phyloP scores from a whole-genome alignment of 2,888 invertebrate species.

The Ichneumoninae sp. region DNA sequence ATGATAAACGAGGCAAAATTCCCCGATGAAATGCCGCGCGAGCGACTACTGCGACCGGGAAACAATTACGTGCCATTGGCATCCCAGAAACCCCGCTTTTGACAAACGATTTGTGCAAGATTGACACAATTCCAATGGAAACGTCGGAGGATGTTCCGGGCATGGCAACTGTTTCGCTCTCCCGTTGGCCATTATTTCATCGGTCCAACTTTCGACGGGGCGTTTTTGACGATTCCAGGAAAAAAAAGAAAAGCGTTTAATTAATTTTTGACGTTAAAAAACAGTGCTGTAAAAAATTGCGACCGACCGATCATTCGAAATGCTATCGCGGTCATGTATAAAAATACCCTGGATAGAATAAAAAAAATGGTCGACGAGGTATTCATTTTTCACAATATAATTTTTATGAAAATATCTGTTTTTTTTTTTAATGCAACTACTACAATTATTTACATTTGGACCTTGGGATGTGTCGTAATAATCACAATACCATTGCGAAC shows the following conservation, averaged over 20 bases:
- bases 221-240: not conserved
- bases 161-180: not conserved
- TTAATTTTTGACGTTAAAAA: too few species aligned
- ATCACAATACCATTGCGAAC: not conserved
- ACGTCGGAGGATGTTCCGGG: not conserved
- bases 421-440: not conserved
- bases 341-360: too few species aligned
- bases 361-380: too few species aligned
- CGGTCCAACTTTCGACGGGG: not conserved
- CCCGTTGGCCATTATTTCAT: not conserved
- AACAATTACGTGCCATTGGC: slow-evolving; percentile 49
- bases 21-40: slow-evolving; percentile 36
- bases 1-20: slow-evolving; percentile 59
- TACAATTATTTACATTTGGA: not conserved
- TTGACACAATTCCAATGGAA: not conserved
- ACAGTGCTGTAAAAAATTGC: too few species aligned
- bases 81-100: slow-evolving; percentile 16
- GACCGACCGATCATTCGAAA: too few species aligned
- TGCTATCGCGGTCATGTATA: too few species aligned
- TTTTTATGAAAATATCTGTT: too few species aligned
- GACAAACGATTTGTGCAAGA: slow-evolving; percentile 26
- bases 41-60: slow-evolving; percentile 45
- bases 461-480: not conserved
- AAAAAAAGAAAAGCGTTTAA: not conserved
- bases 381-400: too few species aligned